Evolutionary conservation across 2,113 vertebrate genomes (phyloP).

Genomic region (Equus quagga): DNA sequence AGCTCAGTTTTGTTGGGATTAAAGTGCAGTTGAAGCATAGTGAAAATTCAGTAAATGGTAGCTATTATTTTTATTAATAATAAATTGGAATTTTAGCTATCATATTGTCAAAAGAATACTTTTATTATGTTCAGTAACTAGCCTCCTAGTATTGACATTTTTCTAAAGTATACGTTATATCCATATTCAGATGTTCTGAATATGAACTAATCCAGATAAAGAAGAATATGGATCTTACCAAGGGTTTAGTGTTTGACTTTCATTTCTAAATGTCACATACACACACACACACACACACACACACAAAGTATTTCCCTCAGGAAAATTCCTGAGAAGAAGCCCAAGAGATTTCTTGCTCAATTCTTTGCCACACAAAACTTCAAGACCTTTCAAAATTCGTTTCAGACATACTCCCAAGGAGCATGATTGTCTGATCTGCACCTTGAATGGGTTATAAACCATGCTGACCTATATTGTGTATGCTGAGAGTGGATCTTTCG

Average conservation of each 20-base stretch:
- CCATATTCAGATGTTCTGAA: background rate
- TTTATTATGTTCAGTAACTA: constrained; percentile 20
- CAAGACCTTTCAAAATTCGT: constrained; percentile 54
- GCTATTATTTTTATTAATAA: constrained; percentile 8
- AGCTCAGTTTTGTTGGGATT: background rate
- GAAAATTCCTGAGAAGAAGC: constrained; percentile 44
- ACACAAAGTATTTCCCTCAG: constrained; percentile 18
- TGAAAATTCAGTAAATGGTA: background rate
- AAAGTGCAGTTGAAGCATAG: background rate
- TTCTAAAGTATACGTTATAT: background rate
- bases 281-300: background rate
- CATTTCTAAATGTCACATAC: constrained; percentile 68
- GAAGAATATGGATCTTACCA: background rate
- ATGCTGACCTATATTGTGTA: background rate
- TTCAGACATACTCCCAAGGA: constrained; percentile 26
- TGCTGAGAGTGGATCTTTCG: background rate
- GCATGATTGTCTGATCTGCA: background rate
- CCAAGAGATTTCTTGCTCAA: constrained; percentile 57
- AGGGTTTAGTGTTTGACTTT: constrained; percentile 54
- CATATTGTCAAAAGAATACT: background rate
- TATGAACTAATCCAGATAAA: constrained; percentile 31
- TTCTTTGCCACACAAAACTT: constrained; percentile 58
- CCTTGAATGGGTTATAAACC: background rate
- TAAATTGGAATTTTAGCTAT: background rate
- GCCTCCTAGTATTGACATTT: background rate